Evolutionary conservation across 2,888 invertebrate genomes (phyloP), one percentile per base, ranked within the genome.

Genomic region (Vesta saturnalis): DNA sequence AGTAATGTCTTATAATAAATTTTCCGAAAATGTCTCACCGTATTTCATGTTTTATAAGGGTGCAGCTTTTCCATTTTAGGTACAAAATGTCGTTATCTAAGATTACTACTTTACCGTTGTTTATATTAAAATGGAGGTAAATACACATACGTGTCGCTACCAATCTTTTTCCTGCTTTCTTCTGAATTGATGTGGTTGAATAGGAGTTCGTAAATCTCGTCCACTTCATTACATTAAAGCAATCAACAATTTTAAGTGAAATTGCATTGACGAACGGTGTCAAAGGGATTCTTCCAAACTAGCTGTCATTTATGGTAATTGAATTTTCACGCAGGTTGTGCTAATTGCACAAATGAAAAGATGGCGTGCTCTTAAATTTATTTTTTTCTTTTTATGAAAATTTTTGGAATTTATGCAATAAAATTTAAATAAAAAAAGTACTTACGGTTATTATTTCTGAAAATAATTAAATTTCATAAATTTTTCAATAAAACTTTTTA

Each of bases 251-350:
- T 64, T 64, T 68, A 68, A 68, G 64, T 59, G 68, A 56, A 65
- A 60, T 60, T 30, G 54, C 30, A 52, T 55, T 60, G 65, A 64
- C 57, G 60, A 47, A 56, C 63, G 56, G 23, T 55, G 67, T 68
- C 64, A 64, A 68, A 68, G 56, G 60, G 64, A 67, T 68, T 68
- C 68, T 60, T 68, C 60, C 47, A 64, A 64, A 68, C 64, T 60
- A 47, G 56, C 57, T 64, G 64, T 60, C 68, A 60, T 60, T 64
- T 60, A 64, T 56, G 49, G 56, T 68, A 64, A 68, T 68, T 68
- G 68, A 56, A 64, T 68, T 68, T 59, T 43, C 63, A 47, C 59
- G 67, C 67, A 54, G 35, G 55, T 58, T 67, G 8, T 43, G 55
- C 59, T 63, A 67, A 67, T 67, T 63, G 67, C 15, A 30, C 57